phyloP scores from a whole-genome alignment of 2,888 invertebrate species.

The Stramonita haemastoma region DNA sequence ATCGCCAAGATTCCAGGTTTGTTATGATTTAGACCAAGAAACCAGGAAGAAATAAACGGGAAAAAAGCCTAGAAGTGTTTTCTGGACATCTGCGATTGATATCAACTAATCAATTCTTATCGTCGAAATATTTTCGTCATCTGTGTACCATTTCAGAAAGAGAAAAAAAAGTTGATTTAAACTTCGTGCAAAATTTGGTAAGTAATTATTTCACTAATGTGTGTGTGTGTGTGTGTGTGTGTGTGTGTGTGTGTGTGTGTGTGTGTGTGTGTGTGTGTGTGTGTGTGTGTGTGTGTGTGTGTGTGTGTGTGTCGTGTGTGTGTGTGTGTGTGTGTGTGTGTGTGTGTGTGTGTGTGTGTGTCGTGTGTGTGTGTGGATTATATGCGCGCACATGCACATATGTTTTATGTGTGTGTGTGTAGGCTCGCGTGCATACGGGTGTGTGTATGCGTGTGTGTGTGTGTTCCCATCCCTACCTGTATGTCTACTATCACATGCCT shows the following conservation, averaged over 20 bases:
- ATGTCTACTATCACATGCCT: background rate
- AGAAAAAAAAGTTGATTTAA: background rate
- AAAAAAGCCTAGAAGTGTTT: background rate
- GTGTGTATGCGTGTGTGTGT: background rate
- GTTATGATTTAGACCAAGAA: background rate
- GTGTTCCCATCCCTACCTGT: background rate
- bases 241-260: constrained; percentile 1
- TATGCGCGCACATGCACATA: too few relatives aligned
- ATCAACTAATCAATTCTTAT: background rate
- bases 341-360: background rate
- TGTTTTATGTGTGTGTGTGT: background rate
- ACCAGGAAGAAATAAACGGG: background rate
- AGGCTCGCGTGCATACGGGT: background rate
- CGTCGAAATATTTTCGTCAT: background rate
- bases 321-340: background rate
- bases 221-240: background rate
- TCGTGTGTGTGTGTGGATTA: background rate
- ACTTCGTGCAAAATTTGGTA: background rate
- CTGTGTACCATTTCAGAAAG: background rate
- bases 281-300: constrained; percentile 1
- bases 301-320: background rate
- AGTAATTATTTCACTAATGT: background rate
- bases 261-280: background rate
- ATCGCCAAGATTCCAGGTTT: too few relatives aligned
- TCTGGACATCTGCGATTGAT: background rate